Percentiles rank a stretch among this genome's conserved stretches.
Evolutionary conservation across 2,888 invertebrate genomes (phyloP).

Genomic region (Yponomeuta malinellus): DNA sequence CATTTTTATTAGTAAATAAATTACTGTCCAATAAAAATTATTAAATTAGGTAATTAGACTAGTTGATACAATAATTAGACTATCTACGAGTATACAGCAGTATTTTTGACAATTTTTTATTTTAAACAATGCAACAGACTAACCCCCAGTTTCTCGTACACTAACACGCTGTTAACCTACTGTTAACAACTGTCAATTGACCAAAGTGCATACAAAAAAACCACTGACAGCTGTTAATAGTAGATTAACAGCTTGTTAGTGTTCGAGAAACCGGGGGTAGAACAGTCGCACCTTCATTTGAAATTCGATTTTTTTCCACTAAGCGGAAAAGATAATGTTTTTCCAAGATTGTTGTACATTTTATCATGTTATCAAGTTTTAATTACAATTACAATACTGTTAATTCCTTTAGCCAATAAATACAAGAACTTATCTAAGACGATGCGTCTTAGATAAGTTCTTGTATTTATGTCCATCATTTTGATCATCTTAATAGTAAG

Average conservation of each 20-base stretch:
- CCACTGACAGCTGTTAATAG: no score
- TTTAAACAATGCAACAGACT: constrained; percentile 7
- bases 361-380: background rate
- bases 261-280: background rate
- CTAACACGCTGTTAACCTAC: no score
- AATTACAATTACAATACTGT: constrained; percentile 2
- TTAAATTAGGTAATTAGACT: constrained; percentile 52
- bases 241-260: no score
- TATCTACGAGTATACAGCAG: constrained; percentile 46
- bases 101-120: constrained; percentile 6
- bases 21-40: constrained; percentile 52
- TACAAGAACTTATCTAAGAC: no score
- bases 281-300: constrained; percentile 18
- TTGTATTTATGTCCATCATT: background rate
- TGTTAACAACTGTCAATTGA: no score
- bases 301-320: constrained; percentile 45
- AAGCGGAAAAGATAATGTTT: background rate
- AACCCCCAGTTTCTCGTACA: background rate
- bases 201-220: no score
- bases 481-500: background rate
- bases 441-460: background rate
- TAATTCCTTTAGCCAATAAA: constrained; percentile 10
- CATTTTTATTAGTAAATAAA: constrained; percentile 51
- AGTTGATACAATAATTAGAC: constrained; percentile 51
- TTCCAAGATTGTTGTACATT: constrained; percentile 18